A percentile compares a stretch with the other conserved stretches of the same genome.
phyloP scores from a whole-genome alignment of 1,140 invertebrate genomes.

The Trachymyrmex cornetzi region DNA sequence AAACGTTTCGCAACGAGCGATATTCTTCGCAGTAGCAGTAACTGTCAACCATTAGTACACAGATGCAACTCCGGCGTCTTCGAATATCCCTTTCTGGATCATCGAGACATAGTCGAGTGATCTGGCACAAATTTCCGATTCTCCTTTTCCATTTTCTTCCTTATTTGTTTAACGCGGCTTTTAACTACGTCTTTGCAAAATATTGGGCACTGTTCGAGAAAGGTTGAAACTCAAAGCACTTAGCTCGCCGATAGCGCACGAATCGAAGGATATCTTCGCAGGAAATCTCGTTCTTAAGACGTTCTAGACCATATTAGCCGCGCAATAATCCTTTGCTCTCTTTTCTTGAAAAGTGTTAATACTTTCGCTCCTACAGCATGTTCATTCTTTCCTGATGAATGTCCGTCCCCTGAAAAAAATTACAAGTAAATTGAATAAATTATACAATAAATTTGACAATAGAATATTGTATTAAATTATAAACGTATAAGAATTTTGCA shows the following conservation, averaged over 20 bases:
- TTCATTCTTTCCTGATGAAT: constrained; percentile 92
- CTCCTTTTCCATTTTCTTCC: background rate
- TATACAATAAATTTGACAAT: constrained; percentile 5
- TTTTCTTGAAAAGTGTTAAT: constrained; percentile 57
- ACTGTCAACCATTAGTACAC: constrained; percentile 3
- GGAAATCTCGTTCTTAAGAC: constrained; percentile 53
- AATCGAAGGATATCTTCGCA: constrained; percentile 37
- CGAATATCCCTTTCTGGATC: constrained; percentile 2
- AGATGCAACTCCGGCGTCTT: background rate
- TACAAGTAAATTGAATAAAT: constrained; percentile 17
- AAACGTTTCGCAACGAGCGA: constrained; percentile 33
- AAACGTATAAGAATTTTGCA: background rate
- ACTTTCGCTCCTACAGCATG: constrained; percentile 55
- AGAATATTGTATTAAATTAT: constrained; percentile 34
- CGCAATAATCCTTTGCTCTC: constrained; percentile 61
- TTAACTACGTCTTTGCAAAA: constrained; percentile 25
- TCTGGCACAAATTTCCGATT: constrained; percentile 4
- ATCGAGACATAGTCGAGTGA: background rate
- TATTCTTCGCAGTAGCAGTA: constrained; percentile 12
- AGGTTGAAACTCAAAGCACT: constrained; percentile 68
- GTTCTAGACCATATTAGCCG: constrained; percentile 55
- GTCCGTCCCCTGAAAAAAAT: constrained; percentile 90
- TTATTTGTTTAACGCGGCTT: constrained; percentile 16
- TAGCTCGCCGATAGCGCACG: constrained; percentile 49
- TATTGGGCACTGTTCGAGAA: constrained; percentile 25